These are phyloP conservation scores for Saturnia japonica DNA, from an alignment of 2,888 invertebrate species.

Conservation along the genomic window DNA sequence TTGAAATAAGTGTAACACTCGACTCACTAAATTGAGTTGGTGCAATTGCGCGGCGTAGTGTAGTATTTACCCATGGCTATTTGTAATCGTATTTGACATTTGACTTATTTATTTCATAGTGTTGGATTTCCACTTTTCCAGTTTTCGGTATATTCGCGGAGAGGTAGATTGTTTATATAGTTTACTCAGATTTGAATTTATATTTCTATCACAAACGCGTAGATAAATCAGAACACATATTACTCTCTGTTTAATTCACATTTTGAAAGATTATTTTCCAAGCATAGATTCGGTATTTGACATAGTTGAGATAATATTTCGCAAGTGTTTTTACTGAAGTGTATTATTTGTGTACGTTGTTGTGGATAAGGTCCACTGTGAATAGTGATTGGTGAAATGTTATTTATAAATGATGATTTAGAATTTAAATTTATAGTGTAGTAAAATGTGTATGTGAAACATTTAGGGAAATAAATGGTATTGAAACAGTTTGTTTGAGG, in stretches of 20 bases:
- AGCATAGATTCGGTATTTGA: constrained; percentile 42
- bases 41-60: too few relatives aligned
- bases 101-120: neutral
- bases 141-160: constrained; percentile 59
- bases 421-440: constrained; percentile 16
- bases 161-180: constrained; percentile 35
- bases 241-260: constrained; percentile 26
- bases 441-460: constrained; percentile 28
- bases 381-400: constrained; percentile 43
- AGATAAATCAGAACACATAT: constrained; percentile 34
- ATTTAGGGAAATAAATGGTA: constrained; percentile 35
- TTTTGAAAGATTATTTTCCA: constrained; percentile 18
- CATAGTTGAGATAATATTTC: constrained; percentile 75
- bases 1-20: too few relatives aligned
- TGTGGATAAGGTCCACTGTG: constrained; percentile 57
- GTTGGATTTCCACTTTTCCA: constrained; percentile 33
- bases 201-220: constrained; percentile 40
- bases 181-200: constrained; percentile 30
- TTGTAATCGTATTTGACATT: too few relatives aligned
- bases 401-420: constrained; percentile 32
- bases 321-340: constrained; percentile 69
- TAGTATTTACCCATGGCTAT: too few relatives aligned
- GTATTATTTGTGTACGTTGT: constrained; percentile 68
- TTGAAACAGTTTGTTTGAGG: constrained; percentile 38
- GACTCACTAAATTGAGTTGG: too few relatives aligned